Evolutionary conservation across 2,113 vertebrate species (phyloP), one percentile per base, ranked within the genome.

Genomic region (Spea bombifrons): DNA sequence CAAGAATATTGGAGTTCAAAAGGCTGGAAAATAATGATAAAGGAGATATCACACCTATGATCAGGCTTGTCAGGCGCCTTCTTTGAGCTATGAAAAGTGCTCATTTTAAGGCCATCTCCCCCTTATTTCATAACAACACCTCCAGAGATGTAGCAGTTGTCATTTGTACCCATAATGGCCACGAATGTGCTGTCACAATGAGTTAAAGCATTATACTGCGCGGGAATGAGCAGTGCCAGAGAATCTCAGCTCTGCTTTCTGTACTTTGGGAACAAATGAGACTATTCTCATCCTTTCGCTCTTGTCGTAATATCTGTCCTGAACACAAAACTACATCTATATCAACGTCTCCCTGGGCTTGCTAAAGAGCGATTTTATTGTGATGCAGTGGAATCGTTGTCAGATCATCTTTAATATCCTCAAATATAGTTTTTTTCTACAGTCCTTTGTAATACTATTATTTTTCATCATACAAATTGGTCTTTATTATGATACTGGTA

Each of bases 131-230:
- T 13, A 68, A n/a, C n/a, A 45, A 10, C 66, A 47, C 61, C 66
- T 63, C 9, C 47, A n/a, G 52, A 48, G 66, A 61, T 46, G 8
- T 46, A 44, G 8, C 43, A 66, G 63, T 65, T 69, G 59, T 76
- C 66, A 76, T 70, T 63, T 77, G 64, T 76, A 53, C 66, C 7
- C 46, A 46, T 63, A 70, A 77, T 70, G 53, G 66, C n/a, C 46
- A 55, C 8, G 8, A 64, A 5, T 64, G 15, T 64, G 61, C 61
- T 64, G 61, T 64, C 61, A 64, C 5, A 13, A 13, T 13, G 9
- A 57, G 55, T 57, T 57, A 57, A 57, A 57, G 55, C 15, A 57
- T 57, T 57, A 57, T 8, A 57, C 2, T 57, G 7, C 55, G 9
- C 55, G 4, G 15, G 1, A 57, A 7, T 12, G 4, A 57, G 55